Conservation (phyloP, 2,888 invertebrate species). For the Caenorhabditis imperialis region DNA sequence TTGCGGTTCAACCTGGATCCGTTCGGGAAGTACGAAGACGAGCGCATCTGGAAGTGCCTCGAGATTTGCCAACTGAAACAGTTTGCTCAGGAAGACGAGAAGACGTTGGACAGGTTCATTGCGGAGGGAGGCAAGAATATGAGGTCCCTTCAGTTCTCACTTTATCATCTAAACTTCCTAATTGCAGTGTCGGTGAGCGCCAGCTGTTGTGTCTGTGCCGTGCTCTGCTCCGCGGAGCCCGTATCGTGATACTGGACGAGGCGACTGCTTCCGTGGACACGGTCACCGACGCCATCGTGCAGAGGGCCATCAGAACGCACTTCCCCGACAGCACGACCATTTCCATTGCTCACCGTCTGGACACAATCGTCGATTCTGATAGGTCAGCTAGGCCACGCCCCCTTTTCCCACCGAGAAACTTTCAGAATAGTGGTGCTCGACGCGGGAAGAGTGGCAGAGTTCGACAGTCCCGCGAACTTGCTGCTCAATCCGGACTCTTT, state of each 20-base stretch:
- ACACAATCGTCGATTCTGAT: conserved; percentile 92
- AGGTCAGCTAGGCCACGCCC: conserved; percentile 78
- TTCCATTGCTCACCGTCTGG: conserved; percentile 87
- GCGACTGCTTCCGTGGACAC: conserved; percentile 79
- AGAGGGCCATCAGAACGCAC: conserved; percentile 85
- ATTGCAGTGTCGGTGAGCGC: conserved; percentile 80
- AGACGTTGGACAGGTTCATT: conserved; percentile 87
- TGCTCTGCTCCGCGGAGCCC: conserved; percentile 79
- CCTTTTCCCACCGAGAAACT: conserved; percentile 4
- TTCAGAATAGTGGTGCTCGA: conserved; percentile 80
- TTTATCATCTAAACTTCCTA: not conserved
- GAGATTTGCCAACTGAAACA: conserved; percentile 90
- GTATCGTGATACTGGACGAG: conserved; percentile 82
- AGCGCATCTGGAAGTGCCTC: conserved; percentile 89
- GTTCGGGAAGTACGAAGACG: conserved; percentile 86
- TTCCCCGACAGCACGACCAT: conserved; percentile 83
- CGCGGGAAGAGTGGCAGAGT: conserved; percentile 79
- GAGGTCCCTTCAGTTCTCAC: conserved; percentile 71
- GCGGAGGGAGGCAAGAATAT: conserved; percentile 92
- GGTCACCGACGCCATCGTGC: conserved; percentile 76
- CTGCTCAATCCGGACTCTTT: conserved; percentile 77
- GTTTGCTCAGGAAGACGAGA: conserved; percentile 85
- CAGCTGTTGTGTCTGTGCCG: conserved; percentile 81
- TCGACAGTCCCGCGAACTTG: conserved; percentile 78
- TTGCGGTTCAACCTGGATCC: conserved; percentile 94